These are phyloP conservation scores for Cephalotes varians DNA, from an alignment of 2,888 invertebrate species.

Conservation along the genomic window DNA sequence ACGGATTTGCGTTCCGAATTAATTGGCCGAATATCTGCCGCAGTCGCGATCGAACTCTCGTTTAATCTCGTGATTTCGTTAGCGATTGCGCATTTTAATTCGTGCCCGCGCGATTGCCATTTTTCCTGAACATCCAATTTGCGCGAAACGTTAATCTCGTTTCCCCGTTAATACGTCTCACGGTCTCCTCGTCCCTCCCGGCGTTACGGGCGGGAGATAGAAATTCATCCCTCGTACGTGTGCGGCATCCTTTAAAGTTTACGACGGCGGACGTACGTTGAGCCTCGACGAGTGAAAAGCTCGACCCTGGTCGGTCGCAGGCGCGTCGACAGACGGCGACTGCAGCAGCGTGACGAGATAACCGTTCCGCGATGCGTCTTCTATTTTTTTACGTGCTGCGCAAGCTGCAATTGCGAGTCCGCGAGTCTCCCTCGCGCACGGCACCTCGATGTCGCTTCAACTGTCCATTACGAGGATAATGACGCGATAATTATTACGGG, in stretches of 20 bases:
- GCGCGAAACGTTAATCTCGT: constrained; percentile 60
- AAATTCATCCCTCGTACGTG: constrained; percentile 64
- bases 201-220: constrained; percentile 42
- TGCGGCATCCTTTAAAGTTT: constrained; percentile 67
- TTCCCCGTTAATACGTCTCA: constrained; percentile 55
- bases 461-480: constrained; percentile 28
- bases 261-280: constrained; percentile 62
- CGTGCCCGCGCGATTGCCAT: constrained; percentile 45
- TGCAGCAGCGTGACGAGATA: constrained; percentile 50
- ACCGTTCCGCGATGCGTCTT: constrained; percentile 2
- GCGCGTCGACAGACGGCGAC: constrained; percentile 36
- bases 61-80: constrained; percentile 53
- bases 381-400: constrained; percentile 35
- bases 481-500: not conserved
- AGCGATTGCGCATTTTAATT: constrained; percentile 53
- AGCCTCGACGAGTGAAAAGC: constrained; percentile 39
- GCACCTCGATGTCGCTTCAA: constrained; percentile 7
- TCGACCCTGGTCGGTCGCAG: constrained; percentile 25
- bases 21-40: constrained; percentile 52
- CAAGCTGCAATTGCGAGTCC: constrained; percentile 34
- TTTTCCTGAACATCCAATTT: constrained; percentile 49
- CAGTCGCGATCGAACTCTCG: constrained; percentile 44
- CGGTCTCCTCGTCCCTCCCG: not conserved
- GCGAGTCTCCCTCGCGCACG: not conserved
- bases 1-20: constrained; percentile 31